phyloP scores from a whole-genome alignment of 2,888 invertebrate species.

The Sphinx pinastri region DNA sequence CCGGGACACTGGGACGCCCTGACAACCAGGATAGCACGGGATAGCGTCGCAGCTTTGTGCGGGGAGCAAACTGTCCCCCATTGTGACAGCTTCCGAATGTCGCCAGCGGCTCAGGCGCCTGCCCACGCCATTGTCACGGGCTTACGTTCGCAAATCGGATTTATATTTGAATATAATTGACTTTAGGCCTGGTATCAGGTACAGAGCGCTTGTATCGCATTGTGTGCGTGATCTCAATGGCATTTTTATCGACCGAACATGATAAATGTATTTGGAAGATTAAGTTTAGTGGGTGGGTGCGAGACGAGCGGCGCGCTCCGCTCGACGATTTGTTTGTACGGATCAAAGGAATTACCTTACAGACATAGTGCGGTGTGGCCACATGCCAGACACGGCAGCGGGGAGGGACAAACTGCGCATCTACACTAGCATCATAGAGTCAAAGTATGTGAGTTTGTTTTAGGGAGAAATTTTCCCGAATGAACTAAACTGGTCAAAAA shows the following conservation, averaged over 20 bases:
- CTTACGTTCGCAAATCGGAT: constrained; percentile 84
- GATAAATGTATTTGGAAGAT: constrained; percentile 82
- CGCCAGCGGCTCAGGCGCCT: constrained; percentile 54
- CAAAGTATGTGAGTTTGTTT: too few species aligned
- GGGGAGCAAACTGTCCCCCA: constrained; percentile 42
- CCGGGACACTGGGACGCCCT: constrained; percentile 37
- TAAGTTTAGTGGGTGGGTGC: constrained; percentile 71
- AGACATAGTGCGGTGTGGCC: too few species aligned
- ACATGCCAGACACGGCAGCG: background rate
- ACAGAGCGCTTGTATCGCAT: constrained; percentile 71
- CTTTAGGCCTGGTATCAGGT: constrained; percentile 79
- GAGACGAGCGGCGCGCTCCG: background rate
- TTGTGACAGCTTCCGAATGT: constrained; percentile 53
- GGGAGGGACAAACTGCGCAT: too few species aligned
- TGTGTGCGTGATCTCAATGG: constrained; percentile 79
- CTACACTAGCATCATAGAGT: too few species aligned
- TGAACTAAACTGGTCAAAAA: too few species aligned
- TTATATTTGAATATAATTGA: constrained; percentile 85
- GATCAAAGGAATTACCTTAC: background rate
- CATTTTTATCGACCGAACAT: constrained; percentile 80
- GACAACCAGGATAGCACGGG: constrained; percentile 44
- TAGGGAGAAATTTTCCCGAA: too few species aligned
- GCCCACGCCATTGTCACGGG: constrained; percentile 73
- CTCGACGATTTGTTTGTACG: background rate
- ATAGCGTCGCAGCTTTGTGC: constrained; percentile 47